Base-by-base conservation (phyloP, 2,888 invertebrate genomes). In the Apotomis capreana region DNA sequence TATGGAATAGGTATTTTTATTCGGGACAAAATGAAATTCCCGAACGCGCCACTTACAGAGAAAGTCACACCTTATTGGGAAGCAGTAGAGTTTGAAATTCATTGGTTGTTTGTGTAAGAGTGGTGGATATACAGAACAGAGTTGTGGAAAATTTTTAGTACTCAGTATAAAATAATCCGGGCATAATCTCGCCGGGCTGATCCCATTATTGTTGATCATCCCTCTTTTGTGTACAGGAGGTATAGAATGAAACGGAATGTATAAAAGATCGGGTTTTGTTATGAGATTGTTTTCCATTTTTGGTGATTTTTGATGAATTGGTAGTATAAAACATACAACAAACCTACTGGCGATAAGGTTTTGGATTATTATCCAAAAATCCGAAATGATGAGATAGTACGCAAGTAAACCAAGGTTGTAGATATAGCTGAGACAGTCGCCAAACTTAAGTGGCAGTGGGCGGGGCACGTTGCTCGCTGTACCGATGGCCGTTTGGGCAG, bases 181-280 rank as follows among this genome's bases (percentile, higher is more conserved):
- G 84, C 85, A 87, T 94, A 94, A 94, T 93, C 93, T 91, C 87
- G 87, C 83, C 83, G 83, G 85, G 84, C 80, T 90, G 93, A 94
- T 93, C 92, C 93, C 89, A 91, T 93, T 93, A 91, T 91, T 89
- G 59, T 82, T 84, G 90, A 92, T 90, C 88, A 87, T 86, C 87
- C 86, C 83, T 83, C 86, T 83, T 85, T 85, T 86, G 83, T 82
- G 76, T 64, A 64, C 77, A 72, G 75, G 70, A 67, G 46, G 70
- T 64, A 76, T 52, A 71, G 74, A 76, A 75, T 74, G 78, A 76
- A 76, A 78, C 79, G 76, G 73, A 77, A 80, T 77, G 73, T 73
- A 54, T 62, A 59, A 58, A 61, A 67, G 67, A 73, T 55, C 55
- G 60, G 74, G 68, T 68, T 65, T 62, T 68, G 55, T 64, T 69